Conservation (phyloP, 2,113 vertebrate species). For the Hemichromis elongatus region DNA sequence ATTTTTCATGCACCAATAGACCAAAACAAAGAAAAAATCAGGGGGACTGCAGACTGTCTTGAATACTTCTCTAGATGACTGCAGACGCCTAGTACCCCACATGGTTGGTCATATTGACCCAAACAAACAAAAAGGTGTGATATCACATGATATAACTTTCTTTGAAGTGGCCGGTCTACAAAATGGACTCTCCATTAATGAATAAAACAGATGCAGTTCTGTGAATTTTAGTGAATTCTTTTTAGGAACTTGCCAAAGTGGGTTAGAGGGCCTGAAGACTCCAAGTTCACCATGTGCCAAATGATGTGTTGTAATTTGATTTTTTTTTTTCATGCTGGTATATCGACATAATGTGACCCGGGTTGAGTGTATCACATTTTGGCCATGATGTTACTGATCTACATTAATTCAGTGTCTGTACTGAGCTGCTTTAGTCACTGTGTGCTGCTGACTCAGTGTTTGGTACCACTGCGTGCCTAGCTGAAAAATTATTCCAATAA, state of each 20-base stretch:
- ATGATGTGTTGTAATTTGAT: background rate
- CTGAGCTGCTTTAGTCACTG: background rate
- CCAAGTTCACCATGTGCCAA: background rate
- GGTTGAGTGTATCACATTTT: background rate
- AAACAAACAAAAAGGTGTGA: background rate
- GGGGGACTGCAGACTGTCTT: background rate
- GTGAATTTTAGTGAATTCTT: background rate
- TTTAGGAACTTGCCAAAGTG: background rate
- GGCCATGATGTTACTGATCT: background rate
- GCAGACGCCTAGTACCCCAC: background rate
- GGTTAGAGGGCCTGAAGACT: background rate
- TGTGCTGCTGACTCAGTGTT: background rate
- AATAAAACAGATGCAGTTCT: background rate
- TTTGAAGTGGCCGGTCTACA: background rate
- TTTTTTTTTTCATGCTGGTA: background rate
- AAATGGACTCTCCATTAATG: background rate
- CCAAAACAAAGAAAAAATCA: background rate
- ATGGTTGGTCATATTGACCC: background rate
- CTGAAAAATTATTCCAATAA: background rate
- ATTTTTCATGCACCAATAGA: background rate
- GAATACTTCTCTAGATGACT: conserved; percentile 1
- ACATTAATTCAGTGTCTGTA: background rate
- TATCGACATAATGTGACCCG: background rate
- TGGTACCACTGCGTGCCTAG: background rate
- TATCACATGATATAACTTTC: background rate